Conservation (phyloP, 2,113 vertebrate species). For the Calyptomena viridis region DNA sequence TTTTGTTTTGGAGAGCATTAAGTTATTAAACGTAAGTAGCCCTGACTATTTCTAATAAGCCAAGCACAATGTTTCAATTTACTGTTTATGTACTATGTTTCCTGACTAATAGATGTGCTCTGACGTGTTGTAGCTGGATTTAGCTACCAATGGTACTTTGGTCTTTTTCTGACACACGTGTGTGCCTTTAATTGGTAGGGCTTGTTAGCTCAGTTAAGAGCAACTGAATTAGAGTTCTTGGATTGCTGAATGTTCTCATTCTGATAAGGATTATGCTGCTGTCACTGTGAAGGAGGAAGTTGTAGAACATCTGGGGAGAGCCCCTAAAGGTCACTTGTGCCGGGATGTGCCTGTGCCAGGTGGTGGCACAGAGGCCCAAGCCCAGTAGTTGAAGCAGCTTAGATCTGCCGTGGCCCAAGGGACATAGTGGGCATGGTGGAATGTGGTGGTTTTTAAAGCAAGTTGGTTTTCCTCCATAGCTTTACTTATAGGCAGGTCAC, state of each 20-base stretch:
- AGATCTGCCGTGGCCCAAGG: not conserved
- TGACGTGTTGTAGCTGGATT: not conserved
- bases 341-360: not conserved
- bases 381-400: not conserved
- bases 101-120: not conserved
- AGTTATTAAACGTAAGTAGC: not conserved
- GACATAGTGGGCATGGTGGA: not conserved
- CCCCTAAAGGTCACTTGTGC: not conserved
- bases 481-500: not conserved
- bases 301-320: not conserved
- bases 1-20: not conserved
- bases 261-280: not conserved
- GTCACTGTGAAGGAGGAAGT: not conserved
- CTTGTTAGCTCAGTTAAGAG: not conserved
- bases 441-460: not conserved
- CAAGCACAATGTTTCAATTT: not conserved
- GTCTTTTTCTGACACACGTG: not conserved
- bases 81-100: not conserved
- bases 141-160: not conserved
- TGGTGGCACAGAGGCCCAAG: accelerated
- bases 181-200: slow-evolving; percentile 12
- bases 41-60: not conserved
- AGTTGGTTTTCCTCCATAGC: accelerated
- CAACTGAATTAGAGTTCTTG: not conserved
- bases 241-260: not conserved